Evolutionary conservation across 2,888 invertebrate genomes (phyloP), one percentile per base, ranked within the genome.

Genomic region (Boloria euphrosyne): DNA sequence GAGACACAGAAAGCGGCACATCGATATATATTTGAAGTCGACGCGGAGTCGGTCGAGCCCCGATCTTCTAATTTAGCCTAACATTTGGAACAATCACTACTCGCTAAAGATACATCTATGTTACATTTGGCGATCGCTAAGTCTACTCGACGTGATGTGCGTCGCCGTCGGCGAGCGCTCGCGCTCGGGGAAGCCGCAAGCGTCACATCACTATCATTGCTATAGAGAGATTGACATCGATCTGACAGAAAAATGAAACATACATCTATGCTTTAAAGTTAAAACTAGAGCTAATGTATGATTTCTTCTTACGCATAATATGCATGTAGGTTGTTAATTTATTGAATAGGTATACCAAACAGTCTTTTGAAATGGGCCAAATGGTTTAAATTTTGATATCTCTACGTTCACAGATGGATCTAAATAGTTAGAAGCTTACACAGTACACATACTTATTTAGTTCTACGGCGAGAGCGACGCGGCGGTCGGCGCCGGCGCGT

Each of bases 301-400:
- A 78, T 78, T 78, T 83, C 80, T 78, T 83, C 83, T 83, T 88
- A 87, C 76, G 80, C 80, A 74, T 75, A 22, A 22, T 22, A 85
- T 80, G 76, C 81, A 81, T 80, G 71, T 71, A 82, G 80, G 80
- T 81, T 81, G 83, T 79, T 83, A 83, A 87, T 81, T 86, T 85
- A 85, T 83, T 86, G 89, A 87, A 91, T 93, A 93, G 93, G 94
- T 94, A 93, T 93, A 94, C 93, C 93, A 92, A 93, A 94, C 94
- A 94, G 94, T 94, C 94, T 94, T 94, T 93, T 87, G 93, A 93
- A 93, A 92, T 93, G 93, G 94, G 94, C 94, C 94, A 92, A 94
- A 94, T 93, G 93, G 90, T 93, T 93, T 86, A 83, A 81, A 90
- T 91, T 91, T 91, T 91, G 89, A 86, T 84, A 82, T 84, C 82